Base-by-base conservation (phyloP, 2,888 invertebrate genomes). In the Eretmocerus hayati region DNA sequence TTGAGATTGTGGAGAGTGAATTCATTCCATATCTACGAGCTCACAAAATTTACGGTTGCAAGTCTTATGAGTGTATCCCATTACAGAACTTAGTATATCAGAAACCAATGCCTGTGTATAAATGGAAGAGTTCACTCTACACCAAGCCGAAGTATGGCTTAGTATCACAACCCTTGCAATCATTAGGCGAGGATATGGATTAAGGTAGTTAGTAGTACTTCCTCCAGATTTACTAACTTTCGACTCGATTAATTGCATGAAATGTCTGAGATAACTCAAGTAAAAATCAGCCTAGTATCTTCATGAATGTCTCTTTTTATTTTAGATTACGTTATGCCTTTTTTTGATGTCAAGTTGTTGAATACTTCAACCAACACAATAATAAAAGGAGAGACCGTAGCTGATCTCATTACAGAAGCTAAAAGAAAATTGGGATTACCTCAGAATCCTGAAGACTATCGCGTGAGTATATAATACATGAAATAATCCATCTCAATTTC, bases 61-160 rank as follows among this genome's bases (percentile, higher is more conserved):
- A 16, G n/a, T 15, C 42, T 18, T 55, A 55, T 5, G 47, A 46
- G 36, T 58, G 55, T 19, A 15, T 18, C 18, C n/a, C 32, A 16
- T 37, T 55, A 22, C 22, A 50, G 18, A 8, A 38, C 16, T 15
- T 56, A 20, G 32, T 43, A 11, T 35, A 51, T 32, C 48, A 36
- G 8, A 53, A 56, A 45, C 39, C 54, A 18, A 42, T 58, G 35
- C 37, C 50, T 20, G 32, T 52, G 5, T 55, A 58, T 35, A 49
- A 48, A 18, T 21, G 42, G n/a, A 36, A 44, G 4, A 45, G 50
- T 26, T 38, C 39, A 32, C 23, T 52, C 8, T 55, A 42, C 32
- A 42, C 56, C 2, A 58, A 55, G 42, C 52, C 53, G 4, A 21
- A 30, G 4, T 44, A 47, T 39, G 53, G 46, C 22, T 48, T 57